A percentile compares a stretch with the other conserved stretches of the same genome.
These are phyloP conservation scores for Pangasius krempfi DNA, from an alignment of 2,797 vertebrate species.

Conservation along the genomic window DNA sequence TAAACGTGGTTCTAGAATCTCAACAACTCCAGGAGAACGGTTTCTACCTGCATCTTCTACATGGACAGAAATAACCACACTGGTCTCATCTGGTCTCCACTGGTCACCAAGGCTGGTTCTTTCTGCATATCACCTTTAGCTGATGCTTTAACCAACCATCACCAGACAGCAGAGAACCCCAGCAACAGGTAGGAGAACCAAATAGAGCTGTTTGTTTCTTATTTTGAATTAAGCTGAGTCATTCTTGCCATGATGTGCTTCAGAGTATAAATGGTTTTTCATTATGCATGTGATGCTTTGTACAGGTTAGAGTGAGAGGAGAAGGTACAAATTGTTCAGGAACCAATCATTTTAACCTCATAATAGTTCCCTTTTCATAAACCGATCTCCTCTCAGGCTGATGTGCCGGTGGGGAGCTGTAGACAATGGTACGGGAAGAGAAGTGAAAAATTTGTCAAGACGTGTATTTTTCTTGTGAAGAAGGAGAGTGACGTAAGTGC, in stretches of 20 bases:
- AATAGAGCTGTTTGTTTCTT: neutral
- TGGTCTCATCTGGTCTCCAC: neutral
- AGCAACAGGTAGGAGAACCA: neutral
- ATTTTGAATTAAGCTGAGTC: constrained; percentile 2
- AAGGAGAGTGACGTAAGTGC: neutral
- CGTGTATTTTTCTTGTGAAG: neutral
- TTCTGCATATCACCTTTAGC: neutral
- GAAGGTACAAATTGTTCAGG: neutral
- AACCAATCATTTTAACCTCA: neutral
- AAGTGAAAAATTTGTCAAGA: neutral
- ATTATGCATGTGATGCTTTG: neutral
- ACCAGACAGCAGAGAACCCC: neutral
- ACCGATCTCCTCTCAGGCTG: neutral
- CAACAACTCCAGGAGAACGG: neutral
- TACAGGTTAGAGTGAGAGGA: neutral
- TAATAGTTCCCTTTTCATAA: constrained; percentile 29
- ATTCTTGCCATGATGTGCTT: neutral
- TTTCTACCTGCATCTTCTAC: neutral
- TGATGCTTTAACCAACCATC: neutral
- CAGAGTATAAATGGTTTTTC: neutral
- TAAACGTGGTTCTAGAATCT: neutral
- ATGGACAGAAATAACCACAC: neutral
- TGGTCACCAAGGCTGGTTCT: neutral
- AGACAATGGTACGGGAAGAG: neutral
- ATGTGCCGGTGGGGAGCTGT: neutral